Percentiles rank a stretch among this genome's conserved stretches.
These are phyloP conservation scores for Gortyna flavago DNA, from an alignment of 2,888 invertebrate genomes.

Conservation along the genomic window DNA sequence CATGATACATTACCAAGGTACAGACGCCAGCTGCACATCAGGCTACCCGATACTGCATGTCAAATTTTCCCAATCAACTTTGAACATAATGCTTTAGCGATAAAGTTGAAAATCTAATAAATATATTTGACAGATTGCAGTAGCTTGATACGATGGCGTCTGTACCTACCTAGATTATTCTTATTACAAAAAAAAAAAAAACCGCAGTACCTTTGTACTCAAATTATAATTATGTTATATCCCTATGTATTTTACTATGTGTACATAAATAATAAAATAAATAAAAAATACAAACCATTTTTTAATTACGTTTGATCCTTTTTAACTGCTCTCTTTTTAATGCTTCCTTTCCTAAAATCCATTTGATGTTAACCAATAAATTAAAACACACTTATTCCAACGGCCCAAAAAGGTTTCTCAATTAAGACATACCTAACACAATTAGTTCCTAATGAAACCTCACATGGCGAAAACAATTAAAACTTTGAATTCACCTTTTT, in stretches of 20 bases:
- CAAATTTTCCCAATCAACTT: too few relatives aligned
- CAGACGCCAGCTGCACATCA: too few relatives aligned
- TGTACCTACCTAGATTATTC: neutral
- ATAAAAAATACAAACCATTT: neutral
- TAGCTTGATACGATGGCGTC: too few relatives aligned
- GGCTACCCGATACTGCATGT: too few relatives aligned
- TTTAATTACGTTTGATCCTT: neutral
- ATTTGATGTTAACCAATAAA: constrained; percentile 38
- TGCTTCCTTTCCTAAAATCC: neutral
- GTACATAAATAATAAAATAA: too few relatives aligned
- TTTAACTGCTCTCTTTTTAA: neutral
- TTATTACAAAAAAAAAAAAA: neutral
- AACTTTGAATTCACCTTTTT: constrained; percentile 67
- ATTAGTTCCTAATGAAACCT: constrained; percentile 73
- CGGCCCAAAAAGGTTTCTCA: constrained; percentile 52
- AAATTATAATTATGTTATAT: too few relatives aligned
- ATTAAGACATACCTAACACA: constrained; percentile 77
- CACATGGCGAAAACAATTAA: constrained; percentile 70
- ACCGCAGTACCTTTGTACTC: too few relatives aligned
- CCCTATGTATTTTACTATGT: too few relatives aligned
- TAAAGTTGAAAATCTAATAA: too few relatives aligned
- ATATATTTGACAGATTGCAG: too few relatives aligned
- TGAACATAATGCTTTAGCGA: too few relatives aligned
- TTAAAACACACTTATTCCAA: constrained; percentile 35
- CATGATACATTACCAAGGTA: neutral